These are phyloP conservation scores for Sipha maydis DNA, from an alignment of 2,888 invertebrate species.

Conservation along the genomic window DNA sequence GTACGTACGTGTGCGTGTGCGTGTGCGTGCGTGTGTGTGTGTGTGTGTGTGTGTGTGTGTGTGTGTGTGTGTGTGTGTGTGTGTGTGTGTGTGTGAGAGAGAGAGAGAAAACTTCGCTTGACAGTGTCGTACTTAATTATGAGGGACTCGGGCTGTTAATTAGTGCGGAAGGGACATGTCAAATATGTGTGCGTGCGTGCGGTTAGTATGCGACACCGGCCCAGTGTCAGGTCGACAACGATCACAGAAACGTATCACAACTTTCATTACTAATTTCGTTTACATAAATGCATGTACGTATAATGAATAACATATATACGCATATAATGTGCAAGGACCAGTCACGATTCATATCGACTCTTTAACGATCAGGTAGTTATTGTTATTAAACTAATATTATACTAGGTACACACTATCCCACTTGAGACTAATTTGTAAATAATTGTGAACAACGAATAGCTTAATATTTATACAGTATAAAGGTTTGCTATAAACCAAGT, in stretches of 20 bases:
- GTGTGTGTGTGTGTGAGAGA: too few species aligned
- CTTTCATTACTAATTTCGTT: constrained; percentile 13
- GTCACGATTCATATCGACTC: background rate
- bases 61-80: too few species aligned
- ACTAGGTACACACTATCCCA: too few species aligned
- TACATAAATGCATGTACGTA: background rate
- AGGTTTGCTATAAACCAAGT: too few species aligned
- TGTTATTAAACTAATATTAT: background rate
- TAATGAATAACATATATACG: background rate
- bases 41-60: too few species aligned
- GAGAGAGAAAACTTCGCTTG: constrained; percentile 23
- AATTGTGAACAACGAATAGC: too few species aligned
- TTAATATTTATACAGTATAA: too few species aligned
- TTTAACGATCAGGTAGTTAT: background rate
- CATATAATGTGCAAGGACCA: background rate
- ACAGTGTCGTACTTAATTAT: constrained; percentile 34
- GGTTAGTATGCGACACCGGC: constrained; percentile 11
- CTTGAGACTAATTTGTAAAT: too few species aligned
- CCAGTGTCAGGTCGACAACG: background rate
- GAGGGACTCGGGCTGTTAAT: constrained; percentile 40
- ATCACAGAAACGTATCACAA: constrained; percentile 21
- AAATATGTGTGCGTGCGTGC: constrained; percentile 28
- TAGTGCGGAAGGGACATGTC: constrained; percentile 47
- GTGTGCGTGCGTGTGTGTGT: too few species aligned
- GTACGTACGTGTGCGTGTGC: too few species aligned